phyloP scores from a whole-genome alignment of 2,888 invertebrate genomes.

The Tenthredo scrophulariae region DNA sequence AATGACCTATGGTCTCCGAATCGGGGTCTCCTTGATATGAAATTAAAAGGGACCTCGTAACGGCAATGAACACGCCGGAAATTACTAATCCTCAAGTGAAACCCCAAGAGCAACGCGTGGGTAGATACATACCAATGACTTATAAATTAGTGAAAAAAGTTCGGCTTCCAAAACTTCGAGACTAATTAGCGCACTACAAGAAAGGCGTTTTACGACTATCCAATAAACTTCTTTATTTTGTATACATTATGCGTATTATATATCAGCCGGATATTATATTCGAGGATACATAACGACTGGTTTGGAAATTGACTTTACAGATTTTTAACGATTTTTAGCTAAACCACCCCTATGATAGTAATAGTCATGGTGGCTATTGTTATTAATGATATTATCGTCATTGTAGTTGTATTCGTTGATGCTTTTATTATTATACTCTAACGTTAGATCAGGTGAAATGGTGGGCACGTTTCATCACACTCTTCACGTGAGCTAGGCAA shows the following conservation, averaged over 20 bases:
- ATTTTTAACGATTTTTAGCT: neutral
- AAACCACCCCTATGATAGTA: neutral
- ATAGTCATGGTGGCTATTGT: neutral
- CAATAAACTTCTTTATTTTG: neutral
- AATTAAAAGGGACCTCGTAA: neutral
- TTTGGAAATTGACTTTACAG: neutral
- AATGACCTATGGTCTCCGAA: neutral
- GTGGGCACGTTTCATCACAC: conserved; percentile 18
- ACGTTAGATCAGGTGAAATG: conserved; percentile 3
- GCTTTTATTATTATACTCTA: neutral
- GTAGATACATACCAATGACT: neutral
- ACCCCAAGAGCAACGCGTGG: conserved; percentile 21
- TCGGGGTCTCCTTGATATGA: neutral
- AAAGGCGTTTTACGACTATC: neutral
- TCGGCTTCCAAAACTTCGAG: neutral
- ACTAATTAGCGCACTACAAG: neutral
- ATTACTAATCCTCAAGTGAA: conserved; percentile 3
- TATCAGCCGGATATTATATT: neutral
- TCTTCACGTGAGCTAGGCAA: conserved; percentile 25
- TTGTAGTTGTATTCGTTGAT: neutral
- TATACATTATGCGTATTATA: neutral
- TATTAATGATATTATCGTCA: no score
- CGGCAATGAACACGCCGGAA: conserved; percentile 37
- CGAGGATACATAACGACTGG: neutral
- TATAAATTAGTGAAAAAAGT: neutral